Evolutionary conservation across 2,888 invertebrate genomes (phyloP).

Genomic region (Tipula confusa): DNA sequence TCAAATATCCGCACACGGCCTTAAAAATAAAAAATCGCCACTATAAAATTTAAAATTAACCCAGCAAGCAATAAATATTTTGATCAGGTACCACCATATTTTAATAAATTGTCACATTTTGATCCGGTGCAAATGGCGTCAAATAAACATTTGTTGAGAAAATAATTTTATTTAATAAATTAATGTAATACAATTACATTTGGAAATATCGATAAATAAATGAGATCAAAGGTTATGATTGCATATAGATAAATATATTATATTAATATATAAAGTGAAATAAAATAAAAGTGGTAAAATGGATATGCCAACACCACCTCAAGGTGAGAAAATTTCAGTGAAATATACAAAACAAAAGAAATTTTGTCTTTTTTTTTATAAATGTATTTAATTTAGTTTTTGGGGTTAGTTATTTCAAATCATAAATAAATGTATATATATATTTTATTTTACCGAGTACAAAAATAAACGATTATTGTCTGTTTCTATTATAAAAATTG

Average conservation of each 20-base stretch:
- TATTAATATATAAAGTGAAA: background rate
- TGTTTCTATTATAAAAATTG: conserved; percentile 21
- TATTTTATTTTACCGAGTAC: background rate
- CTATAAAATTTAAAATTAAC: too few relatives aligned
- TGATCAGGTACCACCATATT: background rate
- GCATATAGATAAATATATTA: background rate
- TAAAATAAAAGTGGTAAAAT: conserved; percentile 7
- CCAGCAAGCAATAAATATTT: background rate
- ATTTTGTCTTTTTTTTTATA: background rate
- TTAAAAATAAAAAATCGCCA: too few relatives aligned
- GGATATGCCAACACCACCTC: conserved; percentile 33
- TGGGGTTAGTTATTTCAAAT: background rate
- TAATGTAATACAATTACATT: conserved; percentile 8
- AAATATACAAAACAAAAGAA: conserved; percentile 20
- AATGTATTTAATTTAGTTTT: background rate
- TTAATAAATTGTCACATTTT: conserved; percentile 27
- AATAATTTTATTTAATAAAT: background rate
- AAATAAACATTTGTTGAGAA: conserved; percentile 32
- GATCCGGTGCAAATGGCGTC: conserved; percentile 34
- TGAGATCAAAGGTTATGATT: background rate
- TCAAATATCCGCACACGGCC: too few relatives aligned
- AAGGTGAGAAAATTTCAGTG: conserved; percentile 31
- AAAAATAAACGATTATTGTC: background rate
- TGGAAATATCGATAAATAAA: background rate
- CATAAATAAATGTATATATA: too few relatives aligned